These are phyloP conservation scores for Gymnothorax javanicus DNA, from an alignment of 2,797 vertebrate species.

Conservation along the genomic window DNA sequence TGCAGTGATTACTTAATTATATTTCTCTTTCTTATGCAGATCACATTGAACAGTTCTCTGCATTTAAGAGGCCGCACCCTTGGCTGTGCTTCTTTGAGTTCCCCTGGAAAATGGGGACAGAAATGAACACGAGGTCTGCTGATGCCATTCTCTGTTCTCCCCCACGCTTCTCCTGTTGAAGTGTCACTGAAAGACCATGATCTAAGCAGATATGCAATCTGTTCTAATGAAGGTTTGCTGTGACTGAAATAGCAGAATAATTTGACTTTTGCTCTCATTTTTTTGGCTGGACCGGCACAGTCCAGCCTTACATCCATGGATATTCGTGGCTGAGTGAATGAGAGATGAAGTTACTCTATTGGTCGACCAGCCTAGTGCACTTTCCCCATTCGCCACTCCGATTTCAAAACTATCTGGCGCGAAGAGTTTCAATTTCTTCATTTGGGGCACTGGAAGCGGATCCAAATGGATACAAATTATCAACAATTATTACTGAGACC, in stretches of 20 bases:
- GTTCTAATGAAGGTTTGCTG: neutral
- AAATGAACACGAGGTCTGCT: constrained; percentile 16
- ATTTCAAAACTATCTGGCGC: too few relatives aligned
- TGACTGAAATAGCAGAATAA: neutral
- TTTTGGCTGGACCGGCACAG: too few relatives aligned
- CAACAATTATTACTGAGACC: too few relatives aligned
- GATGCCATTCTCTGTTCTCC: neutral
- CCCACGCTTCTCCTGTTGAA: neutral
- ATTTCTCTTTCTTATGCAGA: constrained; percentile 65
- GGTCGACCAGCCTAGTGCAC: too few relatives aligned
- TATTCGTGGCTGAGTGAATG: too few relatives aligned
- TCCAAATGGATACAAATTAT: too few relatives aligned
- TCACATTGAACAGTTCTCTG: constrained; percentile 84
- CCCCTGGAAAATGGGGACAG: neutral
- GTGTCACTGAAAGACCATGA: neutral
- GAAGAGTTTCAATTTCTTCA: too few relatives aligned
- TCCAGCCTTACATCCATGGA: too few relatives aligned
- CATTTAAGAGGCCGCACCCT: constrained; percentile 78
- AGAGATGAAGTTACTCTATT: too few relatives aligned
- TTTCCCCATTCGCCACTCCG: too few relatives aligned
- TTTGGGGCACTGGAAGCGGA: too few relatives aligned
- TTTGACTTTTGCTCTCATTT: neutral
- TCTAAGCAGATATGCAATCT: neutral
- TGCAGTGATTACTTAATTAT: too few relatives aligned
- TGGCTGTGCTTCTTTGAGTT: constrained; percentile 67